These are phyloP conservation scores for Cheilosia vernalis DNA, from an alignment of 2,888 invertebrate genomes.

Conservation along the genomic window DNA sequence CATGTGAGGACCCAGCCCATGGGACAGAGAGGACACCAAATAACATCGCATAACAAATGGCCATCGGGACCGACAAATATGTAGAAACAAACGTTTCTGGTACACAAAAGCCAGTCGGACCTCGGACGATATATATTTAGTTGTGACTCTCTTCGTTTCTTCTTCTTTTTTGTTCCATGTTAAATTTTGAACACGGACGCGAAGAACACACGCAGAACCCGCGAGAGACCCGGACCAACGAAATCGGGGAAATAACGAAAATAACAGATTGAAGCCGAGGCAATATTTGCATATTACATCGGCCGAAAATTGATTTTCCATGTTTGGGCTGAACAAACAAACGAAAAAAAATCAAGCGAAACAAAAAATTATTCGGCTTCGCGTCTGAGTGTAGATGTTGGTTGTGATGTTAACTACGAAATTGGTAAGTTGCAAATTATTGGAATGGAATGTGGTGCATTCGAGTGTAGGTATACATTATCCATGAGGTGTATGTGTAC, in stretches of 20 bases:
- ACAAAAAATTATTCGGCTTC: slow-evolving; percentile 12
- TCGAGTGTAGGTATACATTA: slow-evolving; percentile 33
- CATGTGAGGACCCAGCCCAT: slow-evolving; percentile 25
- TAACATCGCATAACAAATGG: slow-evolving; percentile 65
- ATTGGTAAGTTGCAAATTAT: slow-evolving; percentile 73
- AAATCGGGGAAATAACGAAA: slow-evolving; percentile 35
- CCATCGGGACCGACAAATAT: slow-evolving; percentile 43
- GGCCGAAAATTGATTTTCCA: slow-evolving; percentile 75
- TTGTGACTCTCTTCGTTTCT: not conserved
- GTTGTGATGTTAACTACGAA: slow-evolving; percentile 67
- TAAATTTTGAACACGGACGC: slow-evolving; percentile 28
- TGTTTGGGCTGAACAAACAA: slow-evolving; percentile 56
- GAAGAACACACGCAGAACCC: slow-evolving; percentile 5
- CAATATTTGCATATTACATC: slow-evolving; percentile 74
- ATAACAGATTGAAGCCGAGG: slow-evolving; percentile 58
- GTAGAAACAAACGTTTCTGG: slow-evolving; percentile 46
- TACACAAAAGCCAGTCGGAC: slow-evolving; percentile 30
- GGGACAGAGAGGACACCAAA: slow-evolving; percentile 43
- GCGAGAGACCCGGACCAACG: not conserved
- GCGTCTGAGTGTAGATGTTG: slow-evolving; percentile 6
- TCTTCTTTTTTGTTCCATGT: not conserved
- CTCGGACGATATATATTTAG: slow-evolving; percentile 21
- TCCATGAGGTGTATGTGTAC: slow-evolving; percentile 53
- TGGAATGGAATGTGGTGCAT: slow-evolving; percentile 63
- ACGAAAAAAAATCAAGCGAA: slow-evolving; percentile 6